Conservation (phyloP, 2,888 invertebrate species). For the Dendrolimus houi region DNA sequence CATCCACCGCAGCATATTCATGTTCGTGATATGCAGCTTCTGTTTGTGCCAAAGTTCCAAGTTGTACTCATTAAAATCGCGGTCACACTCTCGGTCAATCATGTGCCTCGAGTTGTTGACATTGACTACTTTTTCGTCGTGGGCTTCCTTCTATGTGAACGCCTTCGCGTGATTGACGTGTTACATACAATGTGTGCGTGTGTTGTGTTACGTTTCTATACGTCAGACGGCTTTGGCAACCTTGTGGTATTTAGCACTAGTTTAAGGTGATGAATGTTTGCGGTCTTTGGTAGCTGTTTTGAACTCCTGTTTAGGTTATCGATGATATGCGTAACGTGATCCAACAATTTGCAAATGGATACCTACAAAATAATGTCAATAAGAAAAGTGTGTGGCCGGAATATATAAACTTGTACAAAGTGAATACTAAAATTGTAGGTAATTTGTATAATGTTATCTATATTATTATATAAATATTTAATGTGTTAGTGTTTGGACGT, state of each 20-base stretch:
- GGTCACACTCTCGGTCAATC: slow-evolving; percentile 37
- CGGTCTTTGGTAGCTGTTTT: slow-evolving; percentile 1
- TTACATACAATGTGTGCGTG: slow-evolving; percentile 26
- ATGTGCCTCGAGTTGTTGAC: slow-evolving; percentile 43
- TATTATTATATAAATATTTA: too few relatives aligned
- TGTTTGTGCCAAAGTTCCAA: too few relatives aligned
- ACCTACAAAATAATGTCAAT: neutral
- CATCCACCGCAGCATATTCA: too few relatives aligned
- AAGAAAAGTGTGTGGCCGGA: too few relatives aligned
- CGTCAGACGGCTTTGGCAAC: slow-evolving; percentile 18
- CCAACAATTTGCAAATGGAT: slow-evolving; percentile 1
- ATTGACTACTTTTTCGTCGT: slow-evolving; percentile 44
- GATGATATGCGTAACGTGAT: neutral
- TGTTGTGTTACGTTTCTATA: slow-evolving; percentile 24
- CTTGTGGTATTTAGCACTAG: slow-evolving; percentile 24
- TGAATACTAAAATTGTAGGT: too few relatives aligned
- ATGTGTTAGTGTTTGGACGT: too few relatives aligned
- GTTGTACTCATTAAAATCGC: slow-evolving; percentile 21
- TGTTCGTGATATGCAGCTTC: too few relatives aligned
- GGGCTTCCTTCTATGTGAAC: slow-evolving; percentile 42
- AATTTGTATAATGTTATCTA: too few relatives aligned
- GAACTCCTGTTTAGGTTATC: neutral
- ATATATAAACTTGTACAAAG: too few relatives aligned
- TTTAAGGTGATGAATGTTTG: slow-evolving; percentile 23
- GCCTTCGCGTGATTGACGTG: slow-evolving; percentile 37